Conservation (phyloP, 2,888 invertebrate genomes). For the Agrilus cyanescens region DNA sequence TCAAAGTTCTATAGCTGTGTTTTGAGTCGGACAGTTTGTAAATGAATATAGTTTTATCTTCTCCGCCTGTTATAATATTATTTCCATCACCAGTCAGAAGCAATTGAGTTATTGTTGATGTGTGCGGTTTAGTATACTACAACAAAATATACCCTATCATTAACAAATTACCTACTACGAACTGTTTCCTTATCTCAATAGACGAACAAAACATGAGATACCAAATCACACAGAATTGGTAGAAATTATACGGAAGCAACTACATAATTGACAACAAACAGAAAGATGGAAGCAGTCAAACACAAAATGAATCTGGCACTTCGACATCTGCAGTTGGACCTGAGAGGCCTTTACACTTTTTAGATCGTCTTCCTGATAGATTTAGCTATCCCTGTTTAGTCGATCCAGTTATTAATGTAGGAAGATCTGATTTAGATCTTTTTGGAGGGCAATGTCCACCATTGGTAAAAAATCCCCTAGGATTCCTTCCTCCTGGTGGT, state of each 20-base stretch:
- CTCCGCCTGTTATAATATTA: constrained; percentile 52
- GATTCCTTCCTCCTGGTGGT: constrained; percentile 27
- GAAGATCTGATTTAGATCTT: constrained; percentile 69
- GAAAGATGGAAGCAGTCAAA: constrained; percentile 19
- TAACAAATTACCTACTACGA: constrained; percentile 1
- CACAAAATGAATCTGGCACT: constrained; percentile 2
- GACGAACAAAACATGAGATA: constrained; percentile 39
- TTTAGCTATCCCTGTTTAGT: constrained; percentile 8
- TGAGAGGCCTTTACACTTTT: not conserved
- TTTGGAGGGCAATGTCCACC: constrained; percentile 35
- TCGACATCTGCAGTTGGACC: not conserved
- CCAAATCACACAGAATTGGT: constrained; percentile 52
- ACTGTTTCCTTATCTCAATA: constrained; percentile 1
- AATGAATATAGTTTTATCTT: constrained; percentile 58
- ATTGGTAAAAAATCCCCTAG: constrained; percentile 4
- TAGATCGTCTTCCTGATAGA: constrained; percentile 1
- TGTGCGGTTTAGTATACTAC: constrained; percentile 56
- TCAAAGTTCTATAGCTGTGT: constrained; percentile 35
- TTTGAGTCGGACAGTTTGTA: constrained; percentile 37
- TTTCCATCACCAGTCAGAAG: constrained; percentile 44
- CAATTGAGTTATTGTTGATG: constrained; percentile 47
- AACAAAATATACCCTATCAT: constrained; percentile 18
- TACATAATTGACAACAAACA: constrained; percentile 47
- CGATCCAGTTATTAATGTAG: constrained; percentile 41
- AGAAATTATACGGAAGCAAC: constrained; percentile 48